phyloP scores from a whole-genome alignment of 2,797 vertebrate genomes.

The Alfaro cultratus region DNA sequence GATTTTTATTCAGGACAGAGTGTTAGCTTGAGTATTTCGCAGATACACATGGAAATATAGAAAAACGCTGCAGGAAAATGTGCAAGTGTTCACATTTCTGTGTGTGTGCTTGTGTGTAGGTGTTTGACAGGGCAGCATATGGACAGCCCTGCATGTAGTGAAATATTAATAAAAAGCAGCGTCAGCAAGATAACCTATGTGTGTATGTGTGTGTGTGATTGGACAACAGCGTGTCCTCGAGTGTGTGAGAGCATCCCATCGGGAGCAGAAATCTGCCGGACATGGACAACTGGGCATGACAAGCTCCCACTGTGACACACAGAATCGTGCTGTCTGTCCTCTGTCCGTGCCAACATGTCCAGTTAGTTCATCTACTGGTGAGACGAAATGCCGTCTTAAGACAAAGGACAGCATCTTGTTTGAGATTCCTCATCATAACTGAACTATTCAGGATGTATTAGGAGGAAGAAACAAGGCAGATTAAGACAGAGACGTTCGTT shows the following conservation, averaged over 20 bases:
- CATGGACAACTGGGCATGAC: conserved; percentile 70
- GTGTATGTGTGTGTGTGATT: conserved; percentile 19
- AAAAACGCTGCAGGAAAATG: conserved; percentile 19
- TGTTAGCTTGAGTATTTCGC: conserved; percentile 22
- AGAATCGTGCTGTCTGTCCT: conserved; percentile 28
- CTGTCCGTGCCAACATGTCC: conserved; percentile 56
- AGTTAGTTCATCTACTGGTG: conserved; percentile 57
- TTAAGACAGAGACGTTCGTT: background rate
- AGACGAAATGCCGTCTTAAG: conserved; percentile 52
- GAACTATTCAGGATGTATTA: conserved; percentile 2
- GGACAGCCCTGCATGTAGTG: conserved; percentile 70
- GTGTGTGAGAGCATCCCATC: conserved; percentile 39
- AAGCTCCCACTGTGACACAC: conserved; percentile 58
- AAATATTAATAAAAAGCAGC: conserved; percentile 75
- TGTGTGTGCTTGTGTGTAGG: conserved; percentile 47
- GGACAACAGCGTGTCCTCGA: background rate
- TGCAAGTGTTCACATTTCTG: conserved; percentile 29
- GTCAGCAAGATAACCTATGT: conserved; percentile 69
- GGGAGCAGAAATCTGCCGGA: conserved; percentile 72
- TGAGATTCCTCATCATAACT: conserved; percentile 6
- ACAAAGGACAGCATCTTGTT: background rate
- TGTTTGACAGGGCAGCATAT: conserved; percentile 73
- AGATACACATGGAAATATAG: conserved; percentile 8
- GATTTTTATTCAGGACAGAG: background rate
- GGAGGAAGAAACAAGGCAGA: background rate